Base-by-base conservation (phyloP, 2,113 vertebrate species). In the Athene cunicularia region DNA sequence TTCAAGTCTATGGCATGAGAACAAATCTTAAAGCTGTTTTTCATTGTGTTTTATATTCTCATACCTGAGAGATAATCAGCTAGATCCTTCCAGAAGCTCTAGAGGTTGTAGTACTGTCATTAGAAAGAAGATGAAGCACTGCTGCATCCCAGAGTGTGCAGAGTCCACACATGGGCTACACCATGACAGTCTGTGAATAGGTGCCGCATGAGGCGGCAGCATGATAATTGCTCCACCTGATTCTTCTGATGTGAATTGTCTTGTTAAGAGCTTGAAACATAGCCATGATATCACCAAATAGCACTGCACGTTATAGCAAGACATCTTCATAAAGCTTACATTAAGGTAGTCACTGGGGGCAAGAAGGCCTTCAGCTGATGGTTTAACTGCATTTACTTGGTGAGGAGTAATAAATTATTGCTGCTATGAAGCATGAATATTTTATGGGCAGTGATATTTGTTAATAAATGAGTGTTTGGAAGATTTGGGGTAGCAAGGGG, bases 81-180 rank as follows among this genome's bases (percentile, higher is more conserved):
- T 74, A 72, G 77, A 72, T 72, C 58, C 70, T 90, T 93, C 64
- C 80, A 90, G 73, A 90, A 91, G 43, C 49, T 47, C 76, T 87
- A 52, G 19, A 90, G 11, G 13, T 41, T 88, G 33, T 33, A 66
- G 30, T 85, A 50, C 35, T 53, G 21, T 50, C 80, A 82, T 27
- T 7, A 89, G 62, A 93, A 86, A 59, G 37, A 89, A 74, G 49
- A 81, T 1, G 58, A 6, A 91, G 33, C 58, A 18, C 4, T 11
- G 49, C 53, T 76, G 20, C 0, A 0, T 50, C 30, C 30, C 56
- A 71, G 37, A 84, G 23, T 5, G 0, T 5, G 35, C 37, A 47
- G 35, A 59, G 14, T 43, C 47, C 4, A 0, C 28, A 35, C 11
- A 18, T 20, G 17, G 39, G 18, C 43, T 70, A 27, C 16, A 52